Base-by-base conservation (phyloP, 2,113 vertebrate species). In the Tricholaema leucomelas region DNA sequence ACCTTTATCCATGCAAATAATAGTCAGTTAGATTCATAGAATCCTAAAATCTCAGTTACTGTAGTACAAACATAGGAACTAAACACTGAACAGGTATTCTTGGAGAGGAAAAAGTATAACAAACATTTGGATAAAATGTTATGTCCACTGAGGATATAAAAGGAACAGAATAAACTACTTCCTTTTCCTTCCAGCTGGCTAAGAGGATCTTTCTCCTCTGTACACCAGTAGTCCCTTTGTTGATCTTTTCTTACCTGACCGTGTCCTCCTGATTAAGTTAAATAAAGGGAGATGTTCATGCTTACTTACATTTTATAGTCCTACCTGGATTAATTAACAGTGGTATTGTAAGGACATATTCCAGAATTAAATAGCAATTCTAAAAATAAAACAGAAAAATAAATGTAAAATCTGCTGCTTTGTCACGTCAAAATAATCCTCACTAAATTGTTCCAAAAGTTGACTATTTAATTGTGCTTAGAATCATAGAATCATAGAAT, bases 51-150 rank as follows among this genome's bases (percentile, higher is more conserved):
- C 5, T 1, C n/a, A 65, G 73, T 74, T 77, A 36, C 16, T 74
- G 12, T 58, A 78, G 8, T 76, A 19, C 78, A 92, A 87, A 81
- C 54, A 46, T 58, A 60, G 38, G 58, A 92, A 78, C 15, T 15
- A 24, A 84, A 84, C 50, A n/a, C 2, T 54, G 81, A 87, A 65
- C 58, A 92, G 74, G 66, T 79, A 88, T 88, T 81, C 61, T 81
- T 54, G 66, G 81, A 93, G 63, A 88, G 70, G 84, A 94, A 94
- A 92, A 92, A 70, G 74, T 27, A 76, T 82, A 87, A 79, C 55
- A 94, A 91, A 93, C 87, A 91, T 91, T 88, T 93, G 35, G 61
- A 85, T 86, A 79, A 79, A 92, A 44, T 35, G 81, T 92, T 88
- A 79, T 65, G 63, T 88, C 59, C 84, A 69, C 16, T 55, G 81